Percentiles rank a stretch among this genome's conserved stretches.
Evolutionary conservation across 2,113 vertebrate genomes (phyloP).

Genomic region (Prunella fulvescens): DNA sequence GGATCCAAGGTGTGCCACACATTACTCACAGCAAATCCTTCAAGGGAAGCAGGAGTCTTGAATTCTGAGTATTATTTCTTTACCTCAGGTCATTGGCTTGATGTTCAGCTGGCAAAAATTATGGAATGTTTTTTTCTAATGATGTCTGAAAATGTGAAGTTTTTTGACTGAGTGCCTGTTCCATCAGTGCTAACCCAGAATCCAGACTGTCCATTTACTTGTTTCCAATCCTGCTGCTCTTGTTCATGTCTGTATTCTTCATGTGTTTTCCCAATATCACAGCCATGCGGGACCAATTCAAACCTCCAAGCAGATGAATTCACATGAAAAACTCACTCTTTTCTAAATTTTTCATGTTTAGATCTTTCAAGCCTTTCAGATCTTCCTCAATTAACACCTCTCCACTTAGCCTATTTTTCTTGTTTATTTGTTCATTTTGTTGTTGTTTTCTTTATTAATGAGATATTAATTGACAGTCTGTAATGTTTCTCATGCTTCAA

Average conservation of each 20-base stretch:
- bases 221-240: neutral
- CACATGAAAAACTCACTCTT: neutral
- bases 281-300: neutral
- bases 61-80: neutral
- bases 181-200: neutral
- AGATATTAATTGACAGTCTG: conserved; percentile 51
- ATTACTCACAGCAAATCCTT: neutral
- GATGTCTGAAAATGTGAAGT: neutral
- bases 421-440: conserved; percentile 51
- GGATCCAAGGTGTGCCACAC: accelerated
- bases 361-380: conserved; percentile 8
- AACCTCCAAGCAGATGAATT: neutral
- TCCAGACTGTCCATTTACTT: neutral
- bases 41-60: neutral
- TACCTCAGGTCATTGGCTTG: neutral
- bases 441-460: conserved; percentile 50
- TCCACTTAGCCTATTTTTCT: conserved; percentile 22
- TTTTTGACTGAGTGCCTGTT: neutral
- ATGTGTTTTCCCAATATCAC: neutral
- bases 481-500: conserved; percentile 27
- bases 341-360: conserved; percentile 26
- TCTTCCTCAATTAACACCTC: conserved; percentile 65
- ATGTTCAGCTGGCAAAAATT: neutral
- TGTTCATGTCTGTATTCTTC: neutral
- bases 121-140: neutral